These are phyloP conservation scores for Acrobasis suavella DNA, from an alignment of 2,888 invertebrate genomes.

Conservation along the genomic window DNA sequence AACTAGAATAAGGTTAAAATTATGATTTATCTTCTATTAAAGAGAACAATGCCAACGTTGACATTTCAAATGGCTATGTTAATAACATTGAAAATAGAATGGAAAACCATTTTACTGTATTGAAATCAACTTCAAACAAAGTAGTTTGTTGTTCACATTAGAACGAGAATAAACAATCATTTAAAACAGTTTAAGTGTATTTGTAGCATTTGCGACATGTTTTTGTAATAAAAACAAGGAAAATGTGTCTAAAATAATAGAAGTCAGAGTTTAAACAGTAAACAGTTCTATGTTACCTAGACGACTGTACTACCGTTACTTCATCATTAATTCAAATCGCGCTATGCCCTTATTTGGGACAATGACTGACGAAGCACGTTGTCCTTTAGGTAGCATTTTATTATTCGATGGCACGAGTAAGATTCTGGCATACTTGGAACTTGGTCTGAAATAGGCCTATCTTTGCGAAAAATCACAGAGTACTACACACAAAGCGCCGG, in stretches of 20 bases:
- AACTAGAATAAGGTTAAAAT: neutral
- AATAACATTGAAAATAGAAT: too few relatives aligned
- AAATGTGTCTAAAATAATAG: too few relatives aligned
- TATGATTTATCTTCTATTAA: too few relatives aligned
- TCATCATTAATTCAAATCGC: conserved; percentile 31
- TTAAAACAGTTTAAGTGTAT: too few relatives aligned
- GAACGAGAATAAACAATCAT: too few relatives aligned
- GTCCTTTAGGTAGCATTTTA: conserved; percentile 11
- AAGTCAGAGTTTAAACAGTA: neutral
- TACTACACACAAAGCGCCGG: neutral
- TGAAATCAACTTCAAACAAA: too few relatives aligned
- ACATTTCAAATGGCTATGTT: too few relatives aligned
- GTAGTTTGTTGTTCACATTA: too few relatives aligned
- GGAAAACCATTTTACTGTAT: too few relatives aligned
- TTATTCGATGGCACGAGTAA: conserved; percentile 12
- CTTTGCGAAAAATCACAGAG: conserved; percentile 13
- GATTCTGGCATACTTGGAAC: neutral
- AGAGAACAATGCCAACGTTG: too few relatives aligned
- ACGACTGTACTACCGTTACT: conserved; percentile 28
- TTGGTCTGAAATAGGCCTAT: neutral
- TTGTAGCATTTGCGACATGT: too few relatives aligned
- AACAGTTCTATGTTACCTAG: conserved; percentile 1
- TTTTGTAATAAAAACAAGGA: too few relatives aligned
- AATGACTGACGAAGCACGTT: conserved; percentile 23
- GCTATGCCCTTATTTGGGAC: conserved; percentile 26